phyloP scores from a whole-genome alignment of 2,797 vertebrate genomes.

The Stomatorhinus walkeri region DNA sequence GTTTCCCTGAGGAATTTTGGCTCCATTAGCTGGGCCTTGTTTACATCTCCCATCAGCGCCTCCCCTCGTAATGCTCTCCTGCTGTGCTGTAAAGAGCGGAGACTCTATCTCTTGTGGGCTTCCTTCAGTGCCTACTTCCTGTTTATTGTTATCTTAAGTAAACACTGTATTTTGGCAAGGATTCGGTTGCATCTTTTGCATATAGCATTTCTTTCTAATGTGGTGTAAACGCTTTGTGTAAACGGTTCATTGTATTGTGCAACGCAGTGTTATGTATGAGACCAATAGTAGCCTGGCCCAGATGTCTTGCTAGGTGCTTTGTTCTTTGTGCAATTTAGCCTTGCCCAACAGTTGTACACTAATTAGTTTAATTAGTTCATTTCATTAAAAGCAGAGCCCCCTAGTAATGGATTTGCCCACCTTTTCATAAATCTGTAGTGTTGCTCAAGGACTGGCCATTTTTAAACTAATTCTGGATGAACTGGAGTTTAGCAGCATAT shows the following conservation, averaged over 20 bases:
- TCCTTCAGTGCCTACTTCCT: background rate
- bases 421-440: background rate
- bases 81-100: background rate
- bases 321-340: background rate
- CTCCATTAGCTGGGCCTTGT: slow-evolving; percentile 8
- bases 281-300: background rate
- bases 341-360: background rate
- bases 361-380: background rate
- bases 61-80: background rate
- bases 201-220: background rate
- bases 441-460: background rate
- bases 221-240: background rate
- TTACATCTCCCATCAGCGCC: background rate
- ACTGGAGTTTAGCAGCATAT: background rate
- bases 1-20: background rate
- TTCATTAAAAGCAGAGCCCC: background rate
- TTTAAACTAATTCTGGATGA: background rate
- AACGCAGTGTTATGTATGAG: background rate
- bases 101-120: background rate
- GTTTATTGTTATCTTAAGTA: slow-evolving; percentile 15
- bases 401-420: background rate
- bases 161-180: background rate
- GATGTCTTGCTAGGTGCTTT: background rate
- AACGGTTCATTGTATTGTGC: background rate
- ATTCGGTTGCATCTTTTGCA: background rate